Conservation (phyloP, 2,113 vertebrate genomes). For the Limanda limanda region DNA sequence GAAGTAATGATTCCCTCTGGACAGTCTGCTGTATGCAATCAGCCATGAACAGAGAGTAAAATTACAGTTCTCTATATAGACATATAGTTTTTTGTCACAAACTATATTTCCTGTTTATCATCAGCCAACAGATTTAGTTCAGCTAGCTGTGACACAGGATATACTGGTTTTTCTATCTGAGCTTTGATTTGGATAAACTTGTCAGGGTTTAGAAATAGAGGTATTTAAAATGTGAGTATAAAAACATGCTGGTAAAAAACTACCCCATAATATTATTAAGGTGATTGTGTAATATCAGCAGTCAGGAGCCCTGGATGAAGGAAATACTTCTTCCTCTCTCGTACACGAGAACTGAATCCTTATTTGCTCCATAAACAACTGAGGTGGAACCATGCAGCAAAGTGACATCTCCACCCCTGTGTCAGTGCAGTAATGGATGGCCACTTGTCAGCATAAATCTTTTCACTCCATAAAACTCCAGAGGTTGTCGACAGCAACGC, state of each 20-base stretch:
- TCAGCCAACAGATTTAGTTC: not conserved
- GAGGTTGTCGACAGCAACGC: slow-evolving; percentile 23
- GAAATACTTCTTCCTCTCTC: slow-evolving; percentile 10
- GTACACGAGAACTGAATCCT: slow-evolving; percentile 19
- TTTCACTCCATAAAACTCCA: slow-evolving; percentile 60
- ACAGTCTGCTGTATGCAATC: slow-evolving; percentile 26
- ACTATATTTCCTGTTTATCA: too few relatives aligned
- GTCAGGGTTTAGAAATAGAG: not conserved
- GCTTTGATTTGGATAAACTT: not conserved
- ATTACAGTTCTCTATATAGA: not conserved
- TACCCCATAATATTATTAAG: not conserved
- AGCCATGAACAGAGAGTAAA: slow-evolving; percentile 30
- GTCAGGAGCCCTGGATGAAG: not conserved
- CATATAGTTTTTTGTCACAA: not conserved
- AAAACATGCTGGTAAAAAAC: not conserved
- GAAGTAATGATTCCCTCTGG: slow-evolving; percentile 37
- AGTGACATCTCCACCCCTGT: slow-evolving; percentile 41
- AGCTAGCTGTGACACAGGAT: not conserved
- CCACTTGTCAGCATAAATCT: slow-evolving; percentile 65
- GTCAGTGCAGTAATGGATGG: slow-evolving; percentile 59
- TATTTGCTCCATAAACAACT: slow-evolving; percentile 51
- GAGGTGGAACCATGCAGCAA: slow-evolving; percentile 51
- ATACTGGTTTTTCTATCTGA: not conserved
- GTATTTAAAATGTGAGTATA: not conserved
- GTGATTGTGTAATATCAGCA: not conserved